Evolutionary conservation across 2,797 vertebrate genomes (phyloP), one percentile per base, ranked within the genome.

Genomic region (Poeciliopsis infans): DNA sequence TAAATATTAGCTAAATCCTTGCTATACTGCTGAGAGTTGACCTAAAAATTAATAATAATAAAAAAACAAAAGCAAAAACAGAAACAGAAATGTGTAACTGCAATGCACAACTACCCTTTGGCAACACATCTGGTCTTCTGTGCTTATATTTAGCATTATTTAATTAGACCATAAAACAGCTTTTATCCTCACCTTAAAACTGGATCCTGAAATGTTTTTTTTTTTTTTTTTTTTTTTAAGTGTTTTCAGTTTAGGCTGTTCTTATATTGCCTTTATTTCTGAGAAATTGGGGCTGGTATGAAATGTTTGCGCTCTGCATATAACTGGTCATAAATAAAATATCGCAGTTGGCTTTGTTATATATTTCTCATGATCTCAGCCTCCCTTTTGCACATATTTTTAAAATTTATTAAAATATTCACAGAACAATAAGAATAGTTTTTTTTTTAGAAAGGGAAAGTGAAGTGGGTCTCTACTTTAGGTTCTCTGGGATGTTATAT

Each of bases 1-100:
- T 92, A 87, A 94, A 92, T 92, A 92, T 92, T 87, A 90, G 88
- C 89, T 85, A 88, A 93, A 90, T 92, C 91, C 88, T 75, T 11
- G 6, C 66, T 66, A 74, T 85, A 80, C 85, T 86, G 81, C 86
- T 82, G 87, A 85, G 93, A 91, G 83, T 85, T 93, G 91, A 93
- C 92, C 93, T 87, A 84, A 74, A 93, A 81, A 79, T 13, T 5
- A 68, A 12, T 25, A 49, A 49, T 2, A 86, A 45, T 3, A 45
- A 15, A 46, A 45, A 13, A 45, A 79, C 66, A 69, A 43, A 43
- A 69, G 12, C 5, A 25, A 43, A 69, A 69, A 2, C 11, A 41
- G 4, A 69, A 73, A 3, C 23, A 43, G 4, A 69, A 73, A 86
- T 81, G 73, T 87, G 84, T 78, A 90, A 87, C 88, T 89, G 79